Conservation (phyloP, 2,113 vertebrate species). For the Atherinomorus stipes region DNA sequence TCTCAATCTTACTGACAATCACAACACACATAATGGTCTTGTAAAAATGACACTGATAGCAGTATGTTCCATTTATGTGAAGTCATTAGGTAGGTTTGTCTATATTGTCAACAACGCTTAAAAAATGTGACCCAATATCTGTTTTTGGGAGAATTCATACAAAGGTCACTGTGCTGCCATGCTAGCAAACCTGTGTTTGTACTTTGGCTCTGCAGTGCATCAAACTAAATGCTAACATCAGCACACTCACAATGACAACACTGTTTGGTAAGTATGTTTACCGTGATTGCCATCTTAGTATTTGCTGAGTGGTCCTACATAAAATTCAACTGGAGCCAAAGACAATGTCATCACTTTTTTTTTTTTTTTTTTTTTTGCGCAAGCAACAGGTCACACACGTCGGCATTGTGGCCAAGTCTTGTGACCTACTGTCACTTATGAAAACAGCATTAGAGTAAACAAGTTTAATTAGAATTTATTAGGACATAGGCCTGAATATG, state of each 20-base stretch:
- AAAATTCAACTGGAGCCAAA: not conserved
- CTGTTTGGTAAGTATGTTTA: constrained; percentile 6
- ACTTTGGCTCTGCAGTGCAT: not conserved
- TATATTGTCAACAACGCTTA: no score
- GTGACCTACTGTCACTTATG: not conserved
- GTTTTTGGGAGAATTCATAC: not conserved
- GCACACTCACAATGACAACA: not conserved
- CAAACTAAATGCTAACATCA: constrained; percentile 7
- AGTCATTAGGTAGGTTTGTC: not conserved
- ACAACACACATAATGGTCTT: no score
- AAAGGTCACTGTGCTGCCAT: constrained; percentile 3
- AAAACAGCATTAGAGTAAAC: no score
- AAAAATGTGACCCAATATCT: constrained; percentile 10
- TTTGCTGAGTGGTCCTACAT: not conserved
- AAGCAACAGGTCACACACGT: not conserved
- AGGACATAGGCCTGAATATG: no score
- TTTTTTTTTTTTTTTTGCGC: not conserved
- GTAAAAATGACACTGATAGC: no score
- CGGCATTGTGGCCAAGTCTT: not conserved
- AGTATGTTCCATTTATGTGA: not conserved
- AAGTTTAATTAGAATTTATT: no score
- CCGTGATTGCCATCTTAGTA: not conserved
- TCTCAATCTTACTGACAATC: not conserved
- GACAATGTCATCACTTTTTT: not conserved
- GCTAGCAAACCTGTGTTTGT: not conserved